Percentiles rank a stretch among this genome's conserved stretches.
Conservation (phyloP, 1,140 invertebrate genomes). For the Habropoda laboriosa region DNA sequence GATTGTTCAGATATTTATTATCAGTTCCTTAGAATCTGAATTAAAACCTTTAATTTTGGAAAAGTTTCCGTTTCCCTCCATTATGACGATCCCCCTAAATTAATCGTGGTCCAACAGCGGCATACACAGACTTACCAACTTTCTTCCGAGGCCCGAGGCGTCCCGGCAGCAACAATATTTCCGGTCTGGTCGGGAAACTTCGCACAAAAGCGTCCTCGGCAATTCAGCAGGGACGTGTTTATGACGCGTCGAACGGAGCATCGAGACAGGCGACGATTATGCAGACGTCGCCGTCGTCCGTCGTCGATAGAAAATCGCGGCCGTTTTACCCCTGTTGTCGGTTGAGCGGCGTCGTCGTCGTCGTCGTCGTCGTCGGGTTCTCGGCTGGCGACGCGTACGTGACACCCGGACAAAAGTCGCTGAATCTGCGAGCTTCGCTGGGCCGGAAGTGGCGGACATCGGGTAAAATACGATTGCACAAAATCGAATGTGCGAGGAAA, state of each 20-base stretch:
- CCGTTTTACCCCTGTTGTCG: slow-evolving; percentile 3
- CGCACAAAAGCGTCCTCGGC: neutral
- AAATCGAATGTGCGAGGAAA: slow-evolving; percentile 48
- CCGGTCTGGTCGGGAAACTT: neutral
- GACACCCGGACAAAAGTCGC: slow-evolving; percentile 54
- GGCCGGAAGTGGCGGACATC: slow-evolving; percentile 64
- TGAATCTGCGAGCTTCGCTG: slow-evolving; percentile 25
- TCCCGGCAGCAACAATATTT: neutral
- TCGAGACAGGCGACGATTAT: slow-evolving; percentile 30
- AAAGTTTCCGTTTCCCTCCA: too few relatives aligned
- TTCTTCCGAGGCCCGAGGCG: too few relatives aligned
- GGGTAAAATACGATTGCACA: slow-evolving; percentile 66
- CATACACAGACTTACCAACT: neutral
- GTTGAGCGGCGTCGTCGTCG: too few relatives aligned
- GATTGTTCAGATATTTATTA: too few relatives aligned
- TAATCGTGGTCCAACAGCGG: neutral
- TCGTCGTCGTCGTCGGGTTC: slow-evolving; percentile 15
- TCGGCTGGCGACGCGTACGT: slow-evolving; percentile 46
- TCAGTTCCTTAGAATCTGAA: too few relatives aligned
- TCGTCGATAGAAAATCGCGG: slow-evolving; percentile 38
- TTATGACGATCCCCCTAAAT: too few relatives aligned
- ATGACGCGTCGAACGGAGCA: slow-evolving; percentile 39
- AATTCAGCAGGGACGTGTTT: slow-evolving; percentile 8
- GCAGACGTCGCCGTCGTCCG: slow-evolving; percentile 30
- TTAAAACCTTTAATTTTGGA: too few relatives aligned